Percentiles rank a stretch among this genome's conserved stretches.
Evolutionary conservation across 2,888 invertebrate species (phyloP).

Genomic region (Epicampocera succincta): DNA sequence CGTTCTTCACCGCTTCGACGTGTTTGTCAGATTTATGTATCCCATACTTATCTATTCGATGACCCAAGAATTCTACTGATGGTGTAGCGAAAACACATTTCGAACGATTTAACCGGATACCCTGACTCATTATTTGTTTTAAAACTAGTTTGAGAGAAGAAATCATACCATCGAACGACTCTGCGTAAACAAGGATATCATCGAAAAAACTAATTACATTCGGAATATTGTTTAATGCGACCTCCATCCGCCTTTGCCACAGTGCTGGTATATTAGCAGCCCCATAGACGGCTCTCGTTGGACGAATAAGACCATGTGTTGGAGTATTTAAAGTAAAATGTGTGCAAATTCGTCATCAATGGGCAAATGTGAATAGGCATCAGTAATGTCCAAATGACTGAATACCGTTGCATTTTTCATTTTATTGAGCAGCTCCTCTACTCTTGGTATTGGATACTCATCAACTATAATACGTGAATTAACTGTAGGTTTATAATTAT

Average conservation of each 20-base stretch:
- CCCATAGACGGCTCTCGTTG: constrained; percentile 63
- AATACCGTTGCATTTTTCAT: constrained; percentile 31
- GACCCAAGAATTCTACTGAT: neutral
- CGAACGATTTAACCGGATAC: constrained; percentile 27
- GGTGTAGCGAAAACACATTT: constrained; percentile 35
- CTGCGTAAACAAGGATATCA: constrained; percentile 12
- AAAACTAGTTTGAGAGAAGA: neutral
- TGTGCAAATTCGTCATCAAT: constrained; percentile 44
- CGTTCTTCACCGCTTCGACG: constrained; percentile 25
- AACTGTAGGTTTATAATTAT: constrained; percentile 6
- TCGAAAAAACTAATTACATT: constrained; percentile 40
- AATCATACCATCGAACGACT: constrained; percentile 10
- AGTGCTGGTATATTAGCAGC: constrained; percentile 50
- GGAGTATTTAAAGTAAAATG: constrained; percentile 35
- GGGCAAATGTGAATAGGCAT: neutral
- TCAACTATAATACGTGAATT: constrained; percentile 6
- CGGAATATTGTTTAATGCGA: constrained; percentile 23
- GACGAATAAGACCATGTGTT: constrained; percentile 55
- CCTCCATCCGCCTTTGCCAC: constrained; percentile 49
- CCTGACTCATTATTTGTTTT: neutral
- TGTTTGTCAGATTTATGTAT: constrained; percentile 32
- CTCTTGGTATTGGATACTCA: constrained; percentile 25
- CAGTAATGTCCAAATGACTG: constrained; percentile 26
- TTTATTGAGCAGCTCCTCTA: constrained; percentile 20
- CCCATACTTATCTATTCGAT: constrained; percentile 9